Percentiles rank a stretch among this genome's conserved stretches.
These are phyloP conservation scores for Lacanobia oleracea DNA, from an alignment of 2,888 invertebrate species.

Conservation along the genomic window DNA sequence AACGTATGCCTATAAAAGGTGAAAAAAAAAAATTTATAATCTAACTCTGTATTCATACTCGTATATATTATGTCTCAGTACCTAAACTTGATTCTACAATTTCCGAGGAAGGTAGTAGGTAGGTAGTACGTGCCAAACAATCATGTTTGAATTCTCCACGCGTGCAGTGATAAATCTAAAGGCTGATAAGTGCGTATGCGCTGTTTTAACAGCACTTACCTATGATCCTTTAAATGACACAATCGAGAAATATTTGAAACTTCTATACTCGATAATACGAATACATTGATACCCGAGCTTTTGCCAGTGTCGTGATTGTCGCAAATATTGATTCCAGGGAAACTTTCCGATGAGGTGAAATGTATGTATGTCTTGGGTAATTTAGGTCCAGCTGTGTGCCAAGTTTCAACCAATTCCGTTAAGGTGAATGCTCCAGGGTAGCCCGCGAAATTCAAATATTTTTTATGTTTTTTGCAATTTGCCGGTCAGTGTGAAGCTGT, in stretches of 20 bases:
- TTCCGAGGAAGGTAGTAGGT: not conserved
- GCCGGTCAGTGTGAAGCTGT: too few species aligned
- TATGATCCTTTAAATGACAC: not conserved
- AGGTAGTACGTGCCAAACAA: slow-evolving; percentile 9
- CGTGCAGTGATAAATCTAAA: not conserved
- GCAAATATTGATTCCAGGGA: too few species aligned
- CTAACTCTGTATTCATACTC: too few species aligned
- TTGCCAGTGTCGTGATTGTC: too few species aligned
- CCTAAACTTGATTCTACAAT: not conserved
- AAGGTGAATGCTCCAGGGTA: too few species aligned
- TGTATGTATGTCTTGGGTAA: not conserved
- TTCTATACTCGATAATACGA: too few species aligned
- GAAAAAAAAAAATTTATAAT: too few species aligned
- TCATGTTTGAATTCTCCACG: slow-evolving; percentile 11
- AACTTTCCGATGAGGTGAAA: too few species aligned
- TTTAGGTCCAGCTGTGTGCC: not conserved
- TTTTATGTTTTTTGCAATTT: too few species aligned
- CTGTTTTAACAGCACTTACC: not conserved
- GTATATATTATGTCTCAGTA: not conserved
- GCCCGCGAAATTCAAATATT: too few species aligned
- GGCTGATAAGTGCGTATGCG: not conserved
- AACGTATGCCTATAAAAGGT: too few species aligned
- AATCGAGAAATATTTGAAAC: not conserved
- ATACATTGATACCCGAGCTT: not conserved
- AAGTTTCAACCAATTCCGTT: not conserved